Percentiles rank a stretch among this genome's conserved stretches.
Conservation (phyloP, 2,888 invertebrate species). For the Scaptomyza reducta region DNA sequence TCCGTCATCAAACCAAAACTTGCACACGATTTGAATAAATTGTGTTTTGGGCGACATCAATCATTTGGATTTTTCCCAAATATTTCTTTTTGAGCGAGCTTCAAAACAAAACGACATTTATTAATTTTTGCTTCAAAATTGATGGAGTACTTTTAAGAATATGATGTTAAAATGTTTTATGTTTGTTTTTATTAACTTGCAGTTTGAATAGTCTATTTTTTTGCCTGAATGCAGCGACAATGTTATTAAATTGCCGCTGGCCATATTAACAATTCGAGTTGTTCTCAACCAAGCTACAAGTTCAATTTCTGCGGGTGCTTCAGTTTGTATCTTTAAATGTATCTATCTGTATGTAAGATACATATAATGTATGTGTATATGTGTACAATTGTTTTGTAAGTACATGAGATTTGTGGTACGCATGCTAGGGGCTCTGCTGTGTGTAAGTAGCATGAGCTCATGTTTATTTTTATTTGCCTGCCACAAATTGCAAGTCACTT, state of each 20-base stretch:
- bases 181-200: slow-evolving; percentile 21
- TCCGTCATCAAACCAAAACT: neutral
- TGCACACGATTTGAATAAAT: slow-evolving; percentile 16
- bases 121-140: slow-evolving; percentile 26
- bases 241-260: slow-evolving; percentile 26
- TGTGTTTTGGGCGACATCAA: slow-evolving; percentile 46
- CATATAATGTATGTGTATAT: slow-evolving; percentile 4
- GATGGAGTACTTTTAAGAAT: slow-evolving; percentile 29
- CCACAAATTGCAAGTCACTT: slow-evolving; percentile 82
- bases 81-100: slow-evolving; percentile 9
- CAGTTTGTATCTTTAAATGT: slow-evolving; percentile 36
- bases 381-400: slow-evolving; percentile 53
- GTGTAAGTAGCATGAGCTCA: slow-evolving; percentile 82
- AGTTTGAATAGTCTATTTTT: slow-evolving; percentile 17
- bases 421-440: slow-evolving; percentile 35
- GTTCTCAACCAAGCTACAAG: slow-evolving; percentile 39
- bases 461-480: slow-evolving; percentile 81
- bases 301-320: slow-evolving; percentile 72
- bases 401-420: slow-evolving; percentile 51
- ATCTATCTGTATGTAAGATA: slow-evolving; percentile 11
- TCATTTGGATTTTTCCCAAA: slow-evolving; percentile 39
- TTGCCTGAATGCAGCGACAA: slow-evolving; percentile 23
- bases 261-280: slow-evolving; percentile 53
- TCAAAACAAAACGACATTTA: slow-evolving; percentile 21
- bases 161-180: neutral